Evolutionary conservation across 1,140 invertebrate genomes (phyloP).

Genomic region (Aphaenogaster rudis): DNA sequence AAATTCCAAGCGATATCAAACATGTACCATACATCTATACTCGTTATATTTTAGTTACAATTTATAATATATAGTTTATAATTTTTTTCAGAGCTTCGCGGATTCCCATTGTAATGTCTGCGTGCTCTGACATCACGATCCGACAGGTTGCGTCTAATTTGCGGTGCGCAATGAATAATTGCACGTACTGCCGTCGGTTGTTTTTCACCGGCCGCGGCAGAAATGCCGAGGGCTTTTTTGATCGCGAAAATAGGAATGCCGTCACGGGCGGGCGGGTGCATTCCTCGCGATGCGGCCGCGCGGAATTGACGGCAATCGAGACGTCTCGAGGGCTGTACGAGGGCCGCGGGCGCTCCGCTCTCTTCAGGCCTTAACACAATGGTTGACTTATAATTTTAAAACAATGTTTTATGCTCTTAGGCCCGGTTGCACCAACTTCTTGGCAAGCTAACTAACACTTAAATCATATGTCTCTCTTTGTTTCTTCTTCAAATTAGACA

Average conservation of each 20-base stretch:
- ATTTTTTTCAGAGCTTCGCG: too few species aligned
- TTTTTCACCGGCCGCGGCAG: constrained; percentile 5
- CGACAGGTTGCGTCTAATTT: constrained; percentile 24
- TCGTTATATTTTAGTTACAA: too few species aligned
- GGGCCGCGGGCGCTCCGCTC: not conserved
- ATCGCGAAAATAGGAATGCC: constrained; percentile 54
- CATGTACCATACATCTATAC: too few species aligned
- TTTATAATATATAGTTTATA: too few species aligned
- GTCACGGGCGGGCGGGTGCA: not conserved
- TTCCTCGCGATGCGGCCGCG: constrained; percentile 3
- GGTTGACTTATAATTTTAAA: too few species aligned
- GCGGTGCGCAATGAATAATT: not conserved
- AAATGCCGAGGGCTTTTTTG: constrained; percentile 8
- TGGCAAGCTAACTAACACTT: too few species aligned
- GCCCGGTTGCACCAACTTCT: too few species aligned
- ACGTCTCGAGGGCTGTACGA: not conserved
- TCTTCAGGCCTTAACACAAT: not conserved
- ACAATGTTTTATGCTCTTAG: too few species aligned
- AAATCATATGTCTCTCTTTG: too few species aligned
- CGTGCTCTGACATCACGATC: constrained; percentile 10
- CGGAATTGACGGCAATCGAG: constrained; percentile 40
- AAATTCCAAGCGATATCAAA: too few species aligned
- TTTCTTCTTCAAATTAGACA: too few species aligned
- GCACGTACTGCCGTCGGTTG: not conserved
- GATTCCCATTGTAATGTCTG: not conserved